Evolutionary conservation across 2,888 invertebrate species (phyloP).

Genomic region (Eristalis pertinax): DNA sequence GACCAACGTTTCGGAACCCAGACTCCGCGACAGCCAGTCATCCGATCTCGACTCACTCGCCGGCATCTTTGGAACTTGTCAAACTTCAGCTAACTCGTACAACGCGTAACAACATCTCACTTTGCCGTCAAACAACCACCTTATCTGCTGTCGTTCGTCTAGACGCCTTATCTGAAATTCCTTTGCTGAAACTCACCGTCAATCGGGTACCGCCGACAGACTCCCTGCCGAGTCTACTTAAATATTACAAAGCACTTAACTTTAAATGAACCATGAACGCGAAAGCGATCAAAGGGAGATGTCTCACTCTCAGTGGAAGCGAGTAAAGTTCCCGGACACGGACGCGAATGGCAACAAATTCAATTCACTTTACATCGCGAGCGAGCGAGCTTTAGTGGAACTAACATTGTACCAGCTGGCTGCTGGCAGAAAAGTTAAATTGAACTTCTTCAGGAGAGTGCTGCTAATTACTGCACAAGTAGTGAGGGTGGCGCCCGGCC

Average conservation of each 20-base stretch:
- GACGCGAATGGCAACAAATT: slow-evolving; percentile 16
- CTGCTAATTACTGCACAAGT: slow-evolving; percentile 31
- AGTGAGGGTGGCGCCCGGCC: background rate
- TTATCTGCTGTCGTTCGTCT: background rate
- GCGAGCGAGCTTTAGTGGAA: background rate
- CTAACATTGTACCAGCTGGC: slow-evolving; percentile 16
- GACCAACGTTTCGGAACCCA: too few relatives aligned
- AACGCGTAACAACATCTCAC: background rate
- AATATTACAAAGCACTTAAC: slow-evolving; percentile 29
- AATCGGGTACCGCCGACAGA: background rate
- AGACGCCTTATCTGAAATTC: background rate
- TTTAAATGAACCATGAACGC: slow-evolving; percentile 45
- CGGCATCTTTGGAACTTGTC: background rate
- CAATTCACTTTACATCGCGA: slow-evolving; percentile 9
- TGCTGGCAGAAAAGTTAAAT: slow-evolving; percentile 6
- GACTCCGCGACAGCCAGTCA: too few relatives aligned
- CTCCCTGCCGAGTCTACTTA: background rate
- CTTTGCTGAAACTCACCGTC: background rate
- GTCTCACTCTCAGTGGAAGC: background rate
- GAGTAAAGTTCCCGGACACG: background rate
- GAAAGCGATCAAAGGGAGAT: slow-evolving; percentile 12
- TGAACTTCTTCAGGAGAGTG: slow-evolving; percentile 22
- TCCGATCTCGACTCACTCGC: background rate
- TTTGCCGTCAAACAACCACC: background rate
- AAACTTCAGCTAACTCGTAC: background rate